Conservation (phyloP, 2,113 vertebrate species). For the Corvus moneduloides region DNA sequence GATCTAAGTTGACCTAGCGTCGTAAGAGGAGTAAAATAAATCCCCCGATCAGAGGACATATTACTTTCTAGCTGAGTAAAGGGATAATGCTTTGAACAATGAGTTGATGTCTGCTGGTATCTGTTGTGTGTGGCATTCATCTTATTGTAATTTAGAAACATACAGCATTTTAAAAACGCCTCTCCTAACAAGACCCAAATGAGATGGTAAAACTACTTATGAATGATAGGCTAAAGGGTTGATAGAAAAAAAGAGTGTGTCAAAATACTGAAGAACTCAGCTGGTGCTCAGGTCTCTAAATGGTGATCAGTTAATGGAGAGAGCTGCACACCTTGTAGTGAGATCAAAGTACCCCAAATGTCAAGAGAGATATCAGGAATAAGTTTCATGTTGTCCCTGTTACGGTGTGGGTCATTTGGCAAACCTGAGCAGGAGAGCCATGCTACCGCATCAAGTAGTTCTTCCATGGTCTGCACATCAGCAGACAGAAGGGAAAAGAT, state of each 20-base stretch:
- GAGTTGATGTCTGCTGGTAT: neutral
- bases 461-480: neutral
- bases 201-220: neutral
- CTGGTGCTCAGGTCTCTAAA: neutral
- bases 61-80: neutral
- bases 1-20: neutral
- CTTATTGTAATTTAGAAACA: neutral
- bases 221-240: neutral
- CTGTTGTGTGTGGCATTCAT: neutral
- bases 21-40: neutral
- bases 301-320: neutral
- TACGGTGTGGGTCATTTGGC: neutral
- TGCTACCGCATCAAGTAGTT: accelerated
- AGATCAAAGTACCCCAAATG: neutral
- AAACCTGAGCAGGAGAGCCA: neutral
- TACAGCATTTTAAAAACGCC: neutral
- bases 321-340: neutral
- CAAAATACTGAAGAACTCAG: neutral
- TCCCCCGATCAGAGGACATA: neutral
- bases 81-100: neutral
- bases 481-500: neutral
- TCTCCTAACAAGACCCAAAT: neutral
- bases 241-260: neutral
- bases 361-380: neutral
- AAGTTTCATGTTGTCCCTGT: neutral